Percentiles rank a stretch among this genome's conserved stretches.
Evolutionary conservation across 2,888 invertebrate species (phyloP).

Genomic region (Candidula unifasciata): DNA sequence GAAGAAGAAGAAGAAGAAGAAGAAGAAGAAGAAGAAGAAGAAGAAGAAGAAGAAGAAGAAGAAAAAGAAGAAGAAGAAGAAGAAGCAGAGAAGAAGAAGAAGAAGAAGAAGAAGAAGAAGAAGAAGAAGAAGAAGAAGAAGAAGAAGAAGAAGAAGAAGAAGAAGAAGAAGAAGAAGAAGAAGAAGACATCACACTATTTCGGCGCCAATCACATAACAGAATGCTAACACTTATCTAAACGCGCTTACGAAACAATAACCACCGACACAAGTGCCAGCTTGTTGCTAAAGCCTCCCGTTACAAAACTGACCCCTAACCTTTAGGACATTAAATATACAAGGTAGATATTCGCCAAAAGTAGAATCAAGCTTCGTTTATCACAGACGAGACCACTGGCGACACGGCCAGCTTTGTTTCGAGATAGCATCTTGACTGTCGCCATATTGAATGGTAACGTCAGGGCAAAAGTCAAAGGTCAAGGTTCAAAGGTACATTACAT

Average conservation of each 20-base stretch:
- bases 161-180: not conserved
- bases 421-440: slow-evolving; percentile 30
- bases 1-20: slow-evolving; percentile 1
- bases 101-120: not conserved
- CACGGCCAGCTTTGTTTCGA: not conserved
- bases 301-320: not conserved
- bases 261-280: no score
- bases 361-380: slow-evolving; percentile 3
- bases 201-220: no score
- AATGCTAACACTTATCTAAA: no score
- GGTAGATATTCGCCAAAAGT: not conserved
- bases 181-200: no score
- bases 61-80: not conserved
- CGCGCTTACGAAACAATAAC: no score
- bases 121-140: not conserved
- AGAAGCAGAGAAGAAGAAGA: not conserved
- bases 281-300: no score
- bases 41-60: slow-evolving; percentile 8
- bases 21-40: slow-evolving; percentile 8
- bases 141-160: no score
- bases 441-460: not conserved
- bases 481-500: not conserved
- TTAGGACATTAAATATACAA: not conserved
- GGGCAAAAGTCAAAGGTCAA: slow-evolving; percentile 6
- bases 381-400: slow-evolving; percentile 14